Conservation (phyloP, 2,888 invertebrate genomes). For the Pimpla rufipes region DNA sequence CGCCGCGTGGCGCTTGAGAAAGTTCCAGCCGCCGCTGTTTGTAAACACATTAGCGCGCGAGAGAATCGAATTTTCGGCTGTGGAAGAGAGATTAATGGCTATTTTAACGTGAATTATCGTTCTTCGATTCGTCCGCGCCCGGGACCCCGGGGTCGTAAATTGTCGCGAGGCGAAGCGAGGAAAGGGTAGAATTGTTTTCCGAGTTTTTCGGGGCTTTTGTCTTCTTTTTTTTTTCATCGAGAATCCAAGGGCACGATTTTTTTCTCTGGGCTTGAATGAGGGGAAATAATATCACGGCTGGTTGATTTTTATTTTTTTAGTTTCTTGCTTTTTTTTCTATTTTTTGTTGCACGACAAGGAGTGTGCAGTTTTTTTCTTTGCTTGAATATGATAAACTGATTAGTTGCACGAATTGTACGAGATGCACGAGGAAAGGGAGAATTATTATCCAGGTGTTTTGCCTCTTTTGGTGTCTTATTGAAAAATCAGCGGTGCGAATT, state of each 20-base stretch:
- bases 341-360: not conserved
- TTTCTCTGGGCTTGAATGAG: not conserved
- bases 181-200: conserved; percentile 24
- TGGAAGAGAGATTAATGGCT: conserved; percentile 61
- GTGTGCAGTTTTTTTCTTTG: too few relatives aligned
- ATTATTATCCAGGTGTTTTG: not conserved
- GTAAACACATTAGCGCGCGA: conserved; percentile 68
- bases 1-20: not conserved
- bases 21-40: conserved; percentile 56
- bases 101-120: conserved; percentile 66
- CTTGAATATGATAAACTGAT: too few relatives aligned
- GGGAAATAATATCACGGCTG: not conserved
- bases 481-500: not conserved
- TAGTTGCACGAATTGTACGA: not conserved
- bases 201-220: conserved; percentile 6
- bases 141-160: conserved; percentile 25
- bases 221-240: conserved; percentile 4
- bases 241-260: not conserved
- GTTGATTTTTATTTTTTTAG: not conserved
- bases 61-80: conserved; percentile 61
- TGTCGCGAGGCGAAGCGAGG: not conserved
- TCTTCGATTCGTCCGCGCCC: conserved; percentile 37
- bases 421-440: not conserved
- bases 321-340: not conserved
- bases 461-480: not conserved